phyloP scores from a whole-genome alignment of 2,113 vertebrate genomes.

The Riparia riparia region DNA sequence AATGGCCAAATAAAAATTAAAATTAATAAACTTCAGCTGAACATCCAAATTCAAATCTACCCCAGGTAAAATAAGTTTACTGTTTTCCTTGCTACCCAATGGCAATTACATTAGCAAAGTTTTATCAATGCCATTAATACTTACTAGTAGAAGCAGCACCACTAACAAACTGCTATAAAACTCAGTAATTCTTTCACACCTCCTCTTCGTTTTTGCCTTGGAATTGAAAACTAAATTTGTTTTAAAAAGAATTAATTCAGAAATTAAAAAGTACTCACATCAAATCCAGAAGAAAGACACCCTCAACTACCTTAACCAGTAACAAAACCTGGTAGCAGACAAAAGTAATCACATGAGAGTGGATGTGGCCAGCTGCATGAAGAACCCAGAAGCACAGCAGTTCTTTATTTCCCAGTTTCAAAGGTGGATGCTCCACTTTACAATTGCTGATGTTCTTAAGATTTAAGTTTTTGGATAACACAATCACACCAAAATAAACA shows the following conservation, averaged over 20 bases:
- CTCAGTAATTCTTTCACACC: background rate
- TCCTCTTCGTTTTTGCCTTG: background rate
- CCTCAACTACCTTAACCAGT: background rate
- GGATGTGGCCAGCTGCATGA: rapidly evolving
- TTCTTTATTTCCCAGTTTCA: background rate
- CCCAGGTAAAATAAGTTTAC: background rate
- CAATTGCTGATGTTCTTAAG: background rate
- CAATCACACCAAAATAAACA: background rate
- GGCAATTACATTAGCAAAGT: background rate
- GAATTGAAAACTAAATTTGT: background rate
- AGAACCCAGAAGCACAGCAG: background rate
- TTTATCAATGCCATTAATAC: background rate
- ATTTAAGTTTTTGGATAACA: background rate
- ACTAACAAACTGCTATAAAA: background rate
- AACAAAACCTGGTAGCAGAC: background rate
- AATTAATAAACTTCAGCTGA: background rate
- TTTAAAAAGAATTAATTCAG: background rate
- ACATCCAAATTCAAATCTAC: background rate
- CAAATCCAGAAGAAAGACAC: background rate
- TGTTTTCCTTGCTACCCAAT: background rate
- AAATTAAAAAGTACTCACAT: background rate
- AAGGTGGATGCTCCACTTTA: background rate
- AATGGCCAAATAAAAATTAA: background rate
- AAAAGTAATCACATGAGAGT: background rate
- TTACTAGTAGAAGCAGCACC: background rate